Evolutionary conservation across 2,888 invertebrate genomes (phyloP), one percentile per base, ranked within the genome.

Genomic region (Volucella zonaria): DNA sequence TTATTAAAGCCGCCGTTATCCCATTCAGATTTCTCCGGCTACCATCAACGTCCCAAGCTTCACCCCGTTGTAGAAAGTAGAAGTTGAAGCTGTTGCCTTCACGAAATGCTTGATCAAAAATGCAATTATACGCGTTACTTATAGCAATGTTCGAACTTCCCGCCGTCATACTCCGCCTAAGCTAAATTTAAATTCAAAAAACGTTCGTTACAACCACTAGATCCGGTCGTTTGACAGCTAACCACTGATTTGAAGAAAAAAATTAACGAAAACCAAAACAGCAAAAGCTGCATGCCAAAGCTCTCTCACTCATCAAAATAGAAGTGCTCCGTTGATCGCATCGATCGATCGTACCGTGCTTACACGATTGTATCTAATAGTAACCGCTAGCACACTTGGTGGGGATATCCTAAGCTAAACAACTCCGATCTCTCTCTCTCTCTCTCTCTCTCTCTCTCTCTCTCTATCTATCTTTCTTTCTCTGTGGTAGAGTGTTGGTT

Each of bases 281-380:
- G 15, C 12, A 61, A 74, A 66, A 64, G 45, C 64, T 74, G n/a
- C n/a, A 4, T 56, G 8, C 9, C 31, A 74, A 74, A 74, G 74
- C 74, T 74, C 73, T 51, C 51, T 71, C 61, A 43, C 61, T 62
- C 73, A 62, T 62, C 38, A 62, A 62, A 73, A 73, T 73, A 54
- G 54, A 73, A 62, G 62, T 73, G 54, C 43, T 47, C n/a, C 31
- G 31, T 31, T 31, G 31, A 31, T 31, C 6, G 31, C 31, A 31
- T 31, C 6, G 31, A 31, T 31, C 31, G 31, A 31, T 31, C 31
- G 6, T 31, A 31, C 31, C 6, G 31, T 31, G 6, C 31, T 31
- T 49, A 47, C 23, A 42, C 66, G 42, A 10, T 43, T 43, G 10
- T 11, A 73, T 31, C 61, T 62, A 43, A 40, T 59, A 40, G 23